Evolutionary conservation across 2,113 vertebrate genomes (phyloP).

Genomic region (Phylloscopus trochilus): DNA sequence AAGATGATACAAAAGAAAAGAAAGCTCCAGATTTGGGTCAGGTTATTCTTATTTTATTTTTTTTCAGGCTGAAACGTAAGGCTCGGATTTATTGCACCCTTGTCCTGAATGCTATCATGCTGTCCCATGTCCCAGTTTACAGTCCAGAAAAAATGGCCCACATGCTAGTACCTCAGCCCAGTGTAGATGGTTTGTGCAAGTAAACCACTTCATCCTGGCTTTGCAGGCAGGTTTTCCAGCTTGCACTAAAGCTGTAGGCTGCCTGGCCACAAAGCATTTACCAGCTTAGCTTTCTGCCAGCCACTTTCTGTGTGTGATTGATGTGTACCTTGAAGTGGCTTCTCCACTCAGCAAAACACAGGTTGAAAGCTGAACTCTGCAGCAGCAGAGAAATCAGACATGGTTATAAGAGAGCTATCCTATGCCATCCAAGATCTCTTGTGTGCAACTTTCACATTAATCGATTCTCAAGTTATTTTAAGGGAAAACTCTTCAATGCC

Average conservation of each 20-base stretch:
- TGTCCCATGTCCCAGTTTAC: not conserved
- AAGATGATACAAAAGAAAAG: not conserved
- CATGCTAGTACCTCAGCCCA: not conserved
- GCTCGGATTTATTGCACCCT: not conserved
- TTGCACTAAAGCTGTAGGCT: not conserved
- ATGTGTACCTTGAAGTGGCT: not conserved
- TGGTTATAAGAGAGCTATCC: not conserved
- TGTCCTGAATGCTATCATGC: fast-evolving
- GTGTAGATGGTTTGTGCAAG: not conserved
- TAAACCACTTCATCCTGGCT: not conserved
- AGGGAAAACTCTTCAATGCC: not conserved
- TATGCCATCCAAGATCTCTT: not conserved
- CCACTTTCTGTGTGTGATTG: not conserved
- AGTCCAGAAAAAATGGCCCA: not conserved
- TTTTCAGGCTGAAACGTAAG: not conserved
- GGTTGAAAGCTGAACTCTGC: not conserved
- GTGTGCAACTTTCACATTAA: not conserved
- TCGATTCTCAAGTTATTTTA: not conserved
- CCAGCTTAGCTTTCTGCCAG: not conserved
- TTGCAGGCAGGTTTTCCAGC: not conserved
- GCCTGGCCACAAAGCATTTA: not conserved
- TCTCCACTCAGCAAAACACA: not conserved
- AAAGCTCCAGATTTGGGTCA: not conserved
- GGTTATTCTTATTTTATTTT: not conserved
- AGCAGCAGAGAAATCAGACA: not conserved